Evolutionary conservation across 2,888 invertebrate genomes (phyloP), one percentile per base, ranked within the genome.

Genomic region (Anorthoa munda): DNA sequence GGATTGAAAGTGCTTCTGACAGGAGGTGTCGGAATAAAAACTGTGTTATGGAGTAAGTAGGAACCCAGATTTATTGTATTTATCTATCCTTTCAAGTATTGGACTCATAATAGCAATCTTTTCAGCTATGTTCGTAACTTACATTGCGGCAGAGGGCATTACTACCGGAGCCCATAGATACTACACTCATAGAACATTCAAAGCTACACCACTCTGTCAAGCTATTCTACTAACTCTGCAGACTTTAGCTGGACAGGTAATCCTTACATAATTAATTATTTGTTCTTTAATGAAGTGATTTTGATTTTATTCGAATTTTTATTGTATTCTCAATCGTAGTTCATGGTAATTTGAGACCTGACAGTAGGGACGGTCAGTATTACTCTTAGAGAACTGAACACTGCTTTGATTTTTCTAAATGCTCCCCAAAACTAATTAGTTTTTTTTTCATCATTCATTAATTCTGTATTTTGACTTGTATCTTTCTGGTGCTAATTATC

Each of bases 141-240:
- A 77, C 12, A 26, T 89, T 7, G 92, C 93, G 39, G 94, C 96
- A 1, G 94, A 97, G 90, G 98, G 98, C 7, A 97, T 98, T 0
- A 98, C 98, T 18, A 97, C 98, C 67, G 98, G 98, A 18, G 98
- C 98, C 2, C 98, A 98, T 89, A 95, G 98, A 84, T 94, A 98
- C 5, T 98, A 97, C 96, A 96, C 98, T 1, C 98, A 99, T 91
- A 97, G 97, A 83, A 95, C 98, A 0, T 98, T 98, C 93, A 98
- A 98, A 92, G 98, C 98, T 0, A 97, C 93, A 51, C 94, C 97
- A 23, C 95, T 97, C 1, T 91, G 98, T 0, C 96, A 97, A 88
- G 92, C 97, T 0, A 88, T 97, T 48, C 93, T 98, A 17, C 92
- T 97, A 53, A 73, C 97, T 45, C 91, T 97, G 71, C 98, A 98